Evolutionary conservation across 2,888 invertebrate species (phyloP).

Genomic region (Troglohyphantes excavatus): DNA sequence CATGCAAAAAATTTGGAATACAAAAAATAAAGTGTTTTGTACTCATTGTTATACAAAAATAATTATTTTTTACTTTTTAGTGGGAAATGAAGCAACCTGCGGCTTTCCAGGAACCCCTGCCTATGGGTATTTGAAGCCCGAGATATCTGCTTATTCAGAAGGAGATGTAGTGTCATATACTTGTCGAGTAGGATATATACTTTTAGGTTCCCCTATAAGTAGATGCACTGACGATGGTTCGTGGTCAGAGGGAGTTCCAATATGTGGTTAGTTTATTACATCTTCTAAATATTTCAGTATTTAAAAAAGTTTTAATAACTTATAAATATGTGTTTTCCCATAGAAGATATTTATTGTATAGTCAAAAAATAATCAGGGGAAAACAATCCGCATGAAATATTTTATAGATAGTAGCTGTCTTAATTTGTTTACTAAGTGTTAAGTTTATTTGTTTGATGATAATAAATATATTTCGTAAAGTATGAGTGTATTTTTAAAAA

Average conservation of each 20-base stretch:
- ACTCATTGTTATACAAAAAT: background rate
- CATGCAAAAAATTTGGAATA: too few species aligned
- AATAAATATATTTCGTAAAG: too few species aligned
- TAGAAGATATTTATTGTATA: too few species aligned
- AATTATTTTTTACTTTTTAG: background rate
- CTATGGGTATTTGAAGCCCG: slow-evolving; percentile 81
- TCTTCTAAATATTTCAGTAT: too few species aligned
- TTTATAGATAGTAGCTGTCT: too few species aligned
- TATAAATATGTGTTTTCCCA: too few species aligned
- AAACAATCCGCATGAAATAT: too few species aligned
- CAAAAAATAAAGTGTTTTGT: background rate
- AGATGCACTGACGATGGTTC: slow-evolving; percentile 81
- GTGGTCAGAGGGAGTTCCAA: slow-evolving; percentile 81
- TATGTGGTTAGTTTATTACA: slow-evolving; percentile 81
- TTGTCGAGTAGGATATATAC: slow-evolving; percentile 81
- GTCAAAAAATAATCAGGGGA: too few species aligned
- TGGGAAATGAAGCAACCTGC: slow-evolving; percentile 76
- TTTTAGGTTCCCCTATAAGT: slow-evolving; percentile 81
- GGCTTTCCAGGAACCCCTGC: slow-evolving; percentile 81
- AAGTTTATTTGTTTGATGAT: too few species aligned
- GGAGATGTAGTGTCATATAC: slow-evolving; percentile 81
- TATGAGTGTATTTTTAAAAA: too few species aligned
- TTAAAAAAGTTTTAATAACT: too few species aligned
- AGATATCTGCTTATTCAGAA: slow-evolving; percentile 80
- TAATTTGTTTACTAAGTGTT: too few species aligned